Evolutionary conservation across 2,888 invertebrate genomes (phyloP).

Genomic region (Gymnocheta viridis): DNA sequence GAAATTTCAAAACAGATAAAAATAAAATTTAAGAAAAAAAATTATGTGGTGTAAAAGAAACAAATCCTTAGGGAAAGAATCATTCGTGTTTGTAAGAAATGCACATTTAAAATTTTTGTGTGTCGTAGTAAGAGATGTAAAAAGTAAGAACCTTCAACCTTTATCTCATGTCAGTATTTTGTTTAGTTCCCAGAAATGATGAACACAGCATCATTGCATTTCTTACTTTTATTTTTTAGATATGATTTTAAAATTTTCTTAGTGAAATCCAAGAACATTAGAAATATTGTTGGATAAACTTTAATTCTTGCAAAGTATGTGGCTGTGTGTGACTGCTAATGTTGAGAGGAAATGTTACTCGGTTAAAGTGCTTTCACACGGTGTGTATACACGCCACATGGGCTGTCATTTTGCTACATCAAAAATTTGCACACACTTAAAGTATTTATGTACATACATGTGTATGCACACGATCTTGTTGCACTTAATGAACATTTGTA

Average conservation of each 20-base stretch:
- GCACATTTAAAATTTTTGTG: slow-evolving; percentile 31
- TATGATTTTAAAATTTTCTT: slow-evolving; percentile 29
- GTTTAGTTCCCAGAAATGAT: slow-evolving; percentile 24
- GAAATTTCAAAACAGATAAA: slow-evolving; percentile 22
- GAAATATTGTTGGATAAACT: slow-evolving; percentile 42
- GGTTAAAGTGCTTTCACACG: background rate
- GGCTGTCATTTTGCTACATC: background rate
- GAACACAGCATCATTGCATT: background rate
- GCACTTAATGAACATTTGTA: no score
- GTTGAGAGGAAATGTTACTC: slow-evolving; percentile 14
- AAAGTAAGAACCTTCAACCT: slow-evolving; percentile 44
- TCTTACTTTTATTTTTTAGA: background rate
- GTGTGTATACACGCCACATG: background rate
- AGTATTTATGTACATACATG: no score
- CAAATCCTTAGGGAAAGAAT: slow-evolving; percentile 53
- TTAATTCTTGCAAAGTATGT: slow-evolving; percentile 18
- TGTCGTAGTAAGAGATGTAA: slow-evolving; percentile 16
- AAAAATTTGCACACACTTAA: background rate
- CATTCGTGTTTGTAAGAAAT: slow-evolving; percentile 25
- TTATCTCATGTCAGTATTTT: slow-evolving; percentile 46
- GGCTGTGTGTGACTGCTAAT: slow-evolving; percentile 24
- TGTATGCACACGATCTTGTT: no score
- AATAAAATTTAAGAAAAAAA: slow-evolving; percentile 1
- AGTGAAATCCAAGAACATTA: slow-evolving; percentile 43
- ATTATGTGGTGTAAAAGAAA: slow-evolving; percentile 31